These are phyloP conservation scores for Brotula barbata DNA, from an alignment of 2,797 vertebrate species.

Conservation along the genomic window DNA sequence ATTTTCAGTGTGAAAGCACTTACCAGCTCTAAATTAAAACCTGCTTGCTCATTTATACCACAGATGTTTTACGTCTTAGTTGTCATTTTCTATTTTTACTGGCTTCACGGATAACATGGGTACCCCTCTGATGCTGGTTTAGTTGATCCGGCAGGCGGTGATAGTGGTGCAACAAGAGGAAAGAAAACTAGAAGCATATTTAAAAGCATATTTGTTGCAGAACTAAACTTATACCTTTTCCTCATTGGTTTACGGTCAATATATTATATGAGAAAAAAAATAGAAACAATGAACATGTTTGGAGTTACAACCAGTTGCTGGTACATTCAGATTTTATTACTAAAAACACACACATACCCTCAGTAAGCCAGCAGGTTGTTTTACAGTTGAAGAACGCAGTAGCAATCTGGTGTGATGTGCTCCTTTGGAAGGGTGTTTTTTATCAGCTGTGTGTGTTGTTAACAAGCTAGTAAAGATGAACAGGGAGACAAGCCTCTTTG, in stretches of 20 bases:
- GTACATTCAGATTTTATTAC: too few species aligned
- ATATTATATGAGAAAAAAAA: too few species aligned
- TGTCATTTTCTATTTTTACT: slow-evolving; percentile 19
- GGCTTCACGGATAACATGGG: not conserved
- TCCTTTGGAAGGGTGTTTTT: slow-evolving; percentile 40
- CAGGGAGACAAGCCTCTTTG: slow-evolving; percentile 17
- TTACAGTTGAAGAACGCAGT: slow-evolving; percentile 14
- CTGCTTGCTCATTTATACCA: not conserved
- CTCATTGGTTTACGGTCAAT: too few species aligned
- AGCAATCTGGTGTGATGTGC: slow-evolving; percentile 31
- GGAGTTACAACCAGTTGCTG: too few species aligned
- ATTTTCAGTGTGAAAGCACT: too few species aligned
- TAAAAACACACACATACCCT: too few species aligned
- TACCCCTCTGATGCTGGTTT: slow-evolving; percentile 4
- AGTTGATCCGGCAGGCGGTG: too few species aligned
- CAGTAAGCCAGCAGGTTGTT: slow-evolving; percentile 1
- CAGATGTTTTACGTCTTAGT: slow-evolving; percentile 1
- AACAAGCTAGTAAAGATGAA: slow-evolving; percentile 17
- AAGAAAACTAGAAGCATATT: too few species aligned
- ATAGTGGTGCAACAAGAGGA: too few species aligned
- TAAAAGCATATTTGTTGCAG: too few species aligned
- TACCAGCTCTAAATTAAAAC: slow-evolving; percentile 1
- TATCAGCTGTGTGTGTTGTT: slow-evolving; percentile 52
- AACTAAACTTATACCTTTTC: too few species aligned
- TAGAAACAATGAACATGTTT: too few species aligned